Conservation (phyloP, 2,888 invertebrate species). For the Idaea straminata region DNA sequence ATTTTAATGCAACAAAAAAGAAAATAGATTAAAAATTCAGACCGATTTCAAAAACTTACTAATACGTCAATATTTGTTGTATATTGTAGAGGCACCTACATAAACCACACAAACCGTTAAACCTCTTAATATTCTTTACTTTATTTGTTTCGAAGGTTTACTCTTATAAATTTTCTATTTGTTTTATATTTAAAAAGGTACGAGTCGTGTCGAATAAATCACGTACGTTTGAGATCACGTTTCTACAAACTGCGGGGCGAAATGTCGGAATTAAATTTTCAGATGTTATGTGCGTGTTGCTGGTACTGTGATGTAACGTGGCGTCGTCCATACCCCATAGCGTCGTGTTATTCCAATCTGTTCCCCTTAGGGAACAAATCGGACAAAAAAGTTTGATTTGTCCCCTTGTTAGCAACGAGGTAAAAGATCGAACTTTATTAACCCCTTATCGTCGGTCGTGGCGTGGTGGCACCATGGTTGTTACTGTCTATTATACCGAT, state of each 20-base stretch:
- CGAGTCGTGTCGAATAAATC: slow-evolving; percentile 39
- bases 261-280: slow-evolving; percentile 49
- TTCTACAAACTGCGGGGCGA: slow-evolving; percentile 27
- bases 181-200: slow-evolving; percentile 30
- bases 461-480: too few relatives aligned
- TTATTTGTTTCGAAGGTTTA: slow-evolving; percentile 23
- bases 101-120: neutral
- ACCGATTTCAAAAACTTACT: too few relatives aligned
- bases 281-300: slow-evolving; percentile 20
- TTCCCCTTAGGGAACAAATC: neutral
- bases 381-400: too few relatives aligned
- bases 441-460: too few relatives aligned
- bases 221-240: slow-evolving; percentile 43
- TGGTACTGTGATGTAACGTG: neutral
- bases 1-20: too few relatives aligned
- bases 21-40: too few relatives aligned
- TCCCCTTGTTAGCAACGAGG: too few relatives aligned
- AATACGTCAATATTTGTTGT: too few relatives aligned
- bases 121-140: slow-evolving; percentile 9
- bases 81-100: neutral
- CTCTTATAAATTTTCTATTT: slow-evolving; percentile 26
- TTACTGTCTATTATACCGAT: too few relatives aligned
- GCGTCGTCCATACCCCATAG: neutral
- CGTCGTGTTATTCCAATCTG: neutral
- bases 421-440: too few relatives aligned